Evolutionary conservation across 1,140 invertebrate species (phyloP).

Genomic region (Bicyclus anynana): DNA sequence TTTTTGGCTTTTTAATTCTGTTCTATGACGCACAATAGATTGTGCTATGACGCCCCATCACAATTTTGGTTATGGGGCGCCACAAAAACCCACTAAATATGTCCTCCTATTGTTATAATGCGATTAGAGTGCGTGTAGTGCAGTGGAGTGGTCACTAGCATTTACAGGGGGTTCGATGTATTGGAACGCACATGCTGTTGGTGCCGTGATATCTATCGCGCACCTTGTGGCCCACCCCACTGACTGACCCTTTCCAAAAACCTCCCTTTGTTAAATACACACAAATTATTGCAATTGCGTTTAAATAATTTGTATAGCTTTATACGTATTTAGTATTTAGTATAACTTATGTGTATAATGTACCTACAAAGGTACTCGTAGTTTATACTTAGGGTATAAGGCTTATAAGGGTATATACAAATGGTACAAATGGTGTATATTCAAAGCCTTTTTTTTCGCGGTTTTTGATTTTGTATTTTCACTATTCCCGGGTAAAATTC

Average conservation of each 20-base stretch:
- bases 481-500: too few relatives aligned
- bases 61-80: not conserved
- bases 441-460: too few relatives aligned
- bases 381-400: too few relatives aligned
- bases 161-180: slow-evolving; percentile 36
- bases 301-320: slow-evolving; percentile 17
- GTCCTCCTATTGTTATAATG: slow-evolving; percentile 42
- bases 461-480: too few relatives aligned
- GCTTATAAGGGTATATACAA: too few relatives aligned
- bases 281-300: slow-evolving; percentile 43
- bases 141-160: slow-evolving; percentile 38
- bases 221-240: slow-evolving; percentile 66
- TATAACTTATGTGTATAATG: too few relatives aligned
- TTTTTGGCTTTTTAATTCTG: too few relatives aligned
- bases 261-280: slow-evolving; percentile 46
- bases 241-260: slow-evolving; percentile 50
- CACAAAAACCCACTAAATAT: not conserved
- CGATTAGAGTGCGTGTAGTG: slow-evolving; percentile 44
- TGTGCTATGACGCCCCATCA: not conserved
- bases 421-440: too few relatives aligned
- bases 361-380: too few relatives aligned
- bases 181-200: slow-evolving; percentile 66
- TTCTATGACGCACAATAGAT: too few relatives aligned
- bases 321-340: too few relatives aligned
- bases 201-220: slow-evolving; percentile 67